Conservation (phyloP, 2,797 vertebrate genomes). For the Tinamus major region DNA sequence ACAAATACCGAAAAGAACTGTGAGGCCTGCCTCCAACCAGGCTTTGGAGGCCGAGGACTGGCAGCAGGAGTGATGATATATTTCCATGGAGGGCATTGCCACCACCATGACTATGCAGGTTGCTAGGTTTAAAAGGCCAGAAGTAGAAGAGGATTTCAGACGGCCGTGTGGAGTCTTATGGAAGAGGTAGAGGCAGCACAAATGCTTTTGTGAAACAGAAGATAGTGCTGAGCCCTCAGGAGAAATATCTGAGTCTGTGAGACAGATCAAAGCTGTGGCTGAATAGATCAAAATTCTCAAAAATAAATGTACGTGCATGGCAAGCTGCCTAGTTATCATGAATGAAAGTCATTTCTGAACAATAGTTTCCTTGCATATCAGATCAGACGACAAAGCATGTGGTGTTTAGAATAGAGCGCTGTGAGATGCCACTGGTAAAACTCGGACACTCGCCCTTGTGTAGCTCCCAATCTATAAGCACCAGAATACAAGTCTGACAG, state of each 20-base stretch:
- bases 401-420: not conserved
- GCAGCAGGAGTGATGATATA: not conserved
- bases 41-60: not conserved
- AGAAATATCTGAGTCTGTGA: conserved; percentile 35
- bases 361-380: not conserved
- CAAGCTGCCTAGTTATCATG: not conserved
- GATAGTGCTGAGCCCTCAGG: not conserved
- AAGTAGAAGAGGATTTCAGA: fast-evolving
- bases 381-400: not conserved
- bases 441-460: not conserved
- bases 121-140: not conserved
- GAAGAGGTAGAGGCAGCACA: conserved; percentile 14
- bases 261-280: conserved; percentile 54
- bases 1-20: not conserved
- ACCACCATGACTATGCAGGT: fast-evolving
- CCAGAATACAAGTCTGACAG: not conserved
- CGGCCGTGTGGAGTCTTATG: not conserved
- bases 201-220: not conserved
- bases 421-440: not conserved
- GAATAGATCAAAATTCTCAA: conserved; percentile 52
- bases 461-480: not conserved
- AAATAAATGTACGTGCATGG: not conserved
- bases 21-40: not conserved
- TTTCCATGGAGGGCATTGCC: not conserved
- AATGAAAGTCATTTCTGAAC: conserved; percentile 16